A percentile compares a stretch with the other conserved stretches of the same genome.
These are phyloP conservation scores for Psilanteris sp. DNA, from an alignment of 1,140 invertebrate genomes.

Conservation along the genomic window DNA sequence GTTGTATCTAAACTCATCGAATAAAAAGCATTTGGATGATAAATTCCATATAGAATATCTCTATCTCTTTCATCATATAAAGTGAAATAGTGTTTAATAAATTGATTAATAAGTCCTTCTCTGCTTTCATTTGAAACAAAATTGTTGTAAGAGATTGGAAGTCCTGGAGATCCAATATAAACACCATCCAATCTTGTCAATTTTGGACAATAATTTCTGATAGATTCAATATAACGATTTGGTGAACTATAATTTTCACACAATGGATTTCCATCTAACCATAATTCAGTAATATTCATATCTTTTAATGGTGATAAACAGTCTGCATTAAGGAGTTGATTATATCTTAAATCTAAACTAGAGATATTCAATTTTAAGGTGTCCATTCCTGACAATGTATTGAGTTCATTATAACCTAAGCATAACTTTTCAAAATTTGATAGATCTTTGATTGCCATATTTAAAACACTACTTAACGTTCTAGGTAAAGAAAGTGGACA, in stretches of 20 bases:
- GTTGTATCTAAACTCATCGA: conserved; percentile 69
- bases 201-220: conserved; percentile 69
- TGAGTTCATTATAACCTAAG: conserved; percentile 77
- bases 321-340: conserved; percentile 72
- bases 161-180: conserved; percentile 38
- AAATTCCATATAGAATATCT: conserved; percentile 68
- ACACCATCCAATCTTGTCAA: conserved; percentile 72
- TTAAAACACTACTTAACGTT: conserved; percentile 78
- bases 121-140: conserved; percentile 60
- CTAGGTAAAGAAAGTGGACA: conserved; percentile 78
- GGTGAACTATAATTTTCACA: conserved; percentile 75
- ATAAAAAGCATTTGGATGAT: conserved; percentile 71
- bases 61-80: conserved; percentile 73
- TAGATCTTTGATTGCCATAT: conserved; percentile 73
- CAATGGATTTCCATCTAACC: conserved; percentile 75
- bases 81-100: conserved; percentile 73
- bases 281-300: conserved; percentile 67
- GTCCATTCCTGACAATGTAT: conserved; percentile 72
- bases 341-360: conserved; percentile 78
- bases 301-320: conserved; percentile 62
- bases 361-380: conserved; percentile 68
- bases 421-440: conserved; percentile 72
- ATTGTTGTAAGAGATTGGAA: conserved; percentile 65
- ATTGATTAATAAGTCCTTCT: conserved; percentile 68
- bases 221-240: conserved; percentile 69